Conservation (phyloP, 2,113 vertebrate genomes). For the Myotis yumanensis region DNA sequence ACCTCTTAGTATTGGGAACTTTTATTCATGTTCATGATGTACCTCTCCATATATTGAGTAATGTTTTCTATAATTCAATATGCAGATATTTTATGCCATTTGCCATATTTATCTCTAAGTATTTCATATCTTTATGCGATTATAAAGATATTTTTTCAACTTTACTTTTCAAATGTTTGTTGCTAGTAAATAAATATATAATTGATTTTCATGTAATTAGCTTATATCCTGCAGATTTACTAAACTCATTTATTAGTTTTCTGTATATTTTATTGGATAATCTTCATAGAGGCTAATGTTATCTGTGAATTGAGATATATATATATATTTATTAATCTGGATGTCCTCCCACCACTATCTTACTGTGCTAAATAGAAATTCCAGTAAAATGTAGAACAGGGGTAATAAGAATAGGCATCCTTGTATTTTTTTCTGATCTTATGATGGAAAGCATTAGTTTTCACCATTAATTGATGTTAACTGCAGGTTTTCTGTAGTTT, state of each 20-base stretch:
- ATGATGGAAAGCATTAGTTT: background rate
- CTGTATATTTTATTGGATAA: background rate
- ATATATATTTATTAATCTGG: background rate
- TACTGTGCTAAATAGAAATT: background rate
- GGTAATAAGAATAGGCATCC: background rate
- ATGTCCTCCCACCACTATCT: background rate
- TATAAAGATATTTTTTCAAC: background rate
- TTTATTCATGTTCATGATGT: background rate
- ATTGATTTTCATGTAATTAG: background rate
- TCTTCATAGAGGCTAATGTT: background rate
- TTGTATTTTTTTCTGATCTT: background rate
- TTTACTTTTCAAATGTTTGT: background rate
- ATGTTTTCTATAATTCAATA: background rate
- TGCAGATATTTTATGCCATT: background rate
- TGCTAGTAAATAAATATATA: background rate
- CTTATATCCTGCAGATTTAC: background rate
- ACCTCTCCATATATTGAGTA: background rate
- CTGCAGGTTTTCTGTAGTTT: background rate
- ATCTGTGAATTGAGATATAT: background rate
- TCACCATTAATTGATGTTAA: background rate
- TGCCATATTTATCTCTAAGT: background rate
- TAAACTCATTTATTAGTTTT: background rate
- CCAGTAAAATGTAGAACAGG: background rate
- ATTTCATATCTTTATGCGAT: background rate
- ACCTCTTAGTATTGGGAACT: background rate